phyloP scores from a whole-genome alignment of 2,888 invertebrate species.

The Netelia virgata region DNA sequence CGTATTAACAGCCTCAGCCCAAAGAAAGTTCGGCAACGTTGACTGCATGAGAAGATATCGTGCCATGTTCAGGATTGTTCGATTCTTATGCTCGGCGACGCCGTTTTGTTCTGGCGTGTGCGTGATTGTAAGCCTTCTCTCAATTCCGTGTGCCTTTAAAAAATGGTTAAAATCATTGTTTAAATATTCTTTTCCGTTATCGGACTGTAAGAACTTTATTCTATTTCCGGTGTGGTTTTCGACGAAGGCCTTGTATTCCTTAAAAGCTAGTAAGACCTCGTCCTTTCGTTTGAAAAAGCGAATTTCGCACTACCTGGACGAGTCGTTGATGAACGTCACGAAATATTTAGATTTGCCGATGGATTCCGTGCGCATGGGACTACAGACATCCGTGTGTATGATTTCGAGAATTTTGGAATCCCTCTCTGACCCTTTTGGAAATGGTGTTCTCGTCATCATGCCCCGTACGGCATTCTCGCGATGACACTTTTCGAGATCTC shows the following conservation, averaged over 20 bases:
- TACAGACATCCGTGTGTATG: constrained; percentile 69
- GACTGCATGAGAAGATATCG: constrained; percentile 42
- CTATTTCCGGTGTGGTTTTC: constrained; percentile 66
- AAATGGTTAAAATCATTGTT: constrained; percentile 51
- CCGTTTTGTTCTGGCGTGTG: constrained; percentile 54
- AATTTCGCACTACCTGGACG: constrained; percentile 63
- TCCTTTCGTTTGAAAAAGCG: constrained; percentile 64
- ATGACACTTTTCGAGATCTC: no score
- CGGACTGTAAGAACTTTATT: constrained; percentile 65
- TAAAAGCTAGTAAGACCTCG: constrained; percentile 63
- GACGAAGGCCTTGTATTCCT: constrained; percentile 58
- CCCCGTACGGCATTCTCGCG: no score
- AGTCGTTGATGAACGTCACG: constrained; percentile 70
- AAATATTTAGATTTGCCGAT: constrained; percentile 65
- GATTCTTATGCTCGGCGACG: constrained; percentile 44
- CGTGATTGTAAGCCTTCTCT: constrained; percentile 28
- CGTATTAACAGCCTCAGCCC: constrained; percentile 34
- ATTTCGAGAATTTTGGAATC: constrained; percentile 51
- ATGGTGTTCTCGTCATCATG: background rate
- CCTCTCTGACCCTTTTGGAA: no score
- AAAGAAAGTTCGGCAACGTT: constrained; percentile 16
- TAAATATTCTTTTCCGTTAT: constrained; percentile 68
- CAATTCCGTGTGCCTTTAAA: constrained; percentile 27
- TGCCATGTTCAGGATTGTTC: constrained; percentile 34
- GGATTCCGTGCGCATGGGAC: constrained; percentile 41